Base-by-base conservation (phyloP, 2,113 vertebrate species). In the Sisor rabdophorus region DNA sequence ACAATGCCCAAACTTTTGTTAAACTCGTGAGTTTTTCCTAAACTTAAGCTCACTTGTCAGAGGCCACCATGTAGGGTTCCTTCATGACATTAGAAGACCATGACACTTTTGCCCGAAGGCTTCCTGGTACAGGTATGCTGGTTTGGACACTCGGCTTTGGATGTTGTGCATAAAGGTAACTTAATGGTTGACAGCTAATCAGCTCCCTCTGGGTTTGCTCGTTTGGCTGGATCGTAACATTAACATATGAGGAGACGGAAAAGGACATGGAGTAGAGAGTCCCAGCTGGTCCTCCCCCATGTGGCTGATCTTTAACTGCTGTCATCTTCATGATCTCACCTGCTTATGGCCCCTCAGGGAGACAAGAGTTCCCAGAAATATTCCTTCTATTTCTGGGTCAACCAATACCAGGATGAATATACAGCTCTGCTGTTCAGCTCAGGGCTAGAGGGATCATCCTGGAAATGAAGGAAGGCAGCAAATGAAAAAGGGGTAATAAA, bases 271-370 rank as follows among this genome's bases (percentile, higher is more conserved):
- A 30, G 59, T 30, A 3, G 40, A 61, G n/a, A n/a, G 67, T 36
- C 69, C 50, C 81, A 73, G 79, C 69, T 75, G 77, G 50, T 32
- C 28, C 60, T 26, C 71, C 55, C 55, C 69, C 71, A 73, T 67
- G 71, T 65, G 56, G 74, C 54, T 74, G 65, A 80, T 59, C 68
- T 75, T 73, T 73, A 77, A 56, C 70, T 61, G 53, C 84, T 80
- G 80, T 84, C 81, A 79, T 74, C 54, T 53, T 22, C 15, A 20
- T 69, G 77, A 75, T 74, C 71, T 76, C 56, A 71, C 73, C 81
- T 80, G 75, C 52, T 79, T 63, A 73, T 65, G 74, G 68, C 59
- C 72, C 79, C 70, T 69, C 40, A 53, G 53, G 81, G 50, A 75
- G 75, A 72, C 54, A 69, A n/a, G 52, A 28, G 68, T 16, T 26